Evolutionary conservation across 2,888 invertebrate species (phyloP), one percentile per base, ranked within the genome.

Genomic region (Gisinianus flammeolus): DNA sequence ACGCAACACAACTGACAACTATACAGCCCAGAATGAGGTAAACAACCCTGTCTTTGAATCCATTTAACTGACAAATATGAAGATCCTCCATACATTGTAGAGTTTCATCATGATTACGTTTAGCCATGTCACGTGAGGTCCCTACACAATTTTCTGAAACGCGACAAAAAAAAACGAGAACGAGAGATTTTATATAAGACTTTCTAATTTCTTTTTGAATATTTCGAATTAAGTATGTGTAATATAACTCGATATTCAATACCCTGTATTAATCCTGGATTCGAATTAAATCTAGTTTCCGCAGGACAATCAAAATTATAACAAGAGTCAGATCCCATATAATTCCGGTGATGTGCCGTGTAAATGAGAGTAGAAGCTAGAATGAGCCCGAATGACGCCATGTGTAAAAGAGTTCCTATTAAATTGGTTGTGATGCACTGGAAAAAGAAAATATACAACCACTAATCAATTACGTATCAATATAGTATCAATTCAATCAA

Each of bases 11-110:
- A 70, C 69, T 70, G 0, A 54, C 44, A 12, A 70, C n/a, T 24
- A 52, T 52, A 26, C 69, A 70, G 12, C 69, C 69, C 44, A 70
- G 26, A 10, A 70, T 8, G 12, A 70, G 24, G 19, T 35, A 70
- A 24, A 71, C 71, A 56, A 56, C 22, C 30, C 71, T 28, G 28
- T 71, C 56, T 31, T 71, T 71, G 56, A 56, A 56, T 22, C 71
- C 54, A 24, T 56, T 56, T 10, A 56, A 28, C 28, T 71, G 71
- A 56, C 71, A 71, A 31, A 71, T 30, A 26, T 56, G 54, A 31
- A 71, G 71, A 30, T 71, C 31, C 56, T 71, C 71, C n/a, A 71
- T 5, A 30, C 71, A 71, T 1, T 19, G 2, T n/a, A 54, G 26
- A 1, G 56, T 28, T 1, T 56, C 28, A 56, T 30, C 54, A 71